Base-by-base conservation (phyloP, 2,113 vertebrate species). In the Ovis canadensis region DNA sequence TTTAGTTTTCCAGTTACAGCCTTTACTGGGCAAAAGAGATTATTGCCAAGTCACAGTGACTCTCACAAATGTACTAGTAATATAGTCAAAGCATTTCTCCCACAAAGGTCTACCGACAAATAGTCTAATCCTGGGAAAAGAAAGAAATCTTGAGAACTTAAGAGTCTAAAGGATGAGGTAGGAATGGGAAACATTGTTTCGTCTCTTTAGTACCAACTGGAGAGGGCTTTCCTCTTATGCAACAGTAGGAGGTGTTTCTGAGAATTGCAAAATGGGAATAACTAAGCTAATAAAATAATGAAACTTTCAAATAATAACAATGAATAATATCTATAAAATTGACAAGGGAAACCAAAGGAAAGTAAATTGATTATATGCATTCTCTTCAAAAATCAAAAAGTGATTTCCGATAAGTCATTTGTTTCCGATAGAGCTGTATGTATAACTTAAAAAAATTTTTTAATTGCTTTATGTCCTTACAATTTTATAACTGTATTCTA, bases 191-290 rank as follows among this genome's bases (percentile, higher is more conserved):
- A 89, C 88, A 59, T 4, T 57, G 29, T 64, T 88, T 96, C 29
- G 40, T 11, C 23, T 80, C 15, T 88, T n/a, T 11, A 36, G 3
- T 17, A 59, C 19, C 21, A 71, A 23, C 12, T 48, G 52, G 17
- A 88, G 43, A 91, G 10, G 33, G 27, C 14, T 93, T 95, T 96
- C 77, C 92, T 82, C 90, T 94, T 52, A 87, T 0, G 31, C 45
- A 86, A 50, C 19, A 17, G 74, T 81, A 88, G 52, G 55, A 95
- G 6, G 9, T 90, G 8, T 62, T 95, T 95, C 31, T 96, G 23
- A 88, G 33, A 96, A 97, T 85, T 93, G 83, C 29, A 96, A 97
- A 94, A 96, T 67, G 59, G 54, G 74, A 92, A 67, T 80, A 64
- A 88, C 36, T 52, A 31, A 52, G n/a, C 40, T 96, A 95, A 85